phyloP scores from a whole-genome alignment of 2,888 invertebrate genomes.

The Hypolimnas misippus region DNA sequence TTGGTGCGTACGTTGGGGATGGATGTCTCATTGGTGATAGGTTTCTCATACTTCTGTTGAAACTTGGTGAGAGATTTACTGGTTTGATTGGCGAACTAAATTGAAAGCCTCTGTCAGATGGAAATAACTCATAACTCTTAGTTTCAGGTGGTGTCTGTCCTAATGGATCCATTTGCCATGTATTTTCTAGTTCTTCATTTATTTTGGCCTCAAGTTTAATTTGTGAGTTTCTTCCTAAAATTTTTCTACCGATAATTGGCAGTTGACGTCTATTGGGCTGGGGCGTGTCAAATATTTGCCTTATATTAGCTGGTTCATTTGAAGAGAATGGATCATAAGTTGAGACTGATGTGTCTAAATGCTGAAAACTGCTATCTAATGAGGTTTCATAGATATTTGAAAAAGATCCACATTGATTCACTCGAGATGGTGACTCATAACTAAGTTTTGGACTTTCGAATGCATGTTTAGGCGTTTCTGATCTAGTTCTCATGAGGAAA shows the following conservation, averaged over 20 bases:
- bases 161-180: conserved; percentile 38
- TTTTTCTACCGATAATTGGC: conserved; percentile 67
- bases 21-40: background rate
- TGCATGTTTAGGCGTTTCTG: conserved; percentile 35
- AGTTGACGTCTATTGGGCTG: conserved; percentile 44
- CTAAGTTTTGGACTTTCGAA: conserved; percentile 12
- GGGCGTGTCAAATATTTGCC: conserved; percentile 3
- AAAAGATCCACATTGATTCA: conserved; percentile 1
- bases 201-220: background rate
- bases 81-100: conserved; percentile 51
- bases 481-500: conserved; percentile 29
- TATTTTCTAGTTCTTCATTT: conserved; percentile 18
- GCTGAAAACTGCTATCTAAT: background rate
- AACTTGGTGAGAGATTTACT: background rate
- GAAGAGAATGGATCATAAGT: background rate
- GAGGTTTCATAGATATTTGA: conserved; percentile 14
- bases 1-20: background rate
- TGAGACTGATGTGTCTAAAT: background rate
- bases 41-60: background rate
- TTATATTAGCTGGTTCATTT: conserved; percentile 9
- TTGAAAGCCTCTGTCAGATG: conserved; percentile 53
- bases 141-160: conserved; percentile 50
- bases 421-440: background rate
- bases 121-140: conserved; percentile 63
- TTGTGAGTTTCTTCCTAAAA: conserved; percentile 46